Evolutionary conservation across 2,797 vertebrate genomes (phyloP).

Genomic region (Phalloptychus januarius): DNA sequence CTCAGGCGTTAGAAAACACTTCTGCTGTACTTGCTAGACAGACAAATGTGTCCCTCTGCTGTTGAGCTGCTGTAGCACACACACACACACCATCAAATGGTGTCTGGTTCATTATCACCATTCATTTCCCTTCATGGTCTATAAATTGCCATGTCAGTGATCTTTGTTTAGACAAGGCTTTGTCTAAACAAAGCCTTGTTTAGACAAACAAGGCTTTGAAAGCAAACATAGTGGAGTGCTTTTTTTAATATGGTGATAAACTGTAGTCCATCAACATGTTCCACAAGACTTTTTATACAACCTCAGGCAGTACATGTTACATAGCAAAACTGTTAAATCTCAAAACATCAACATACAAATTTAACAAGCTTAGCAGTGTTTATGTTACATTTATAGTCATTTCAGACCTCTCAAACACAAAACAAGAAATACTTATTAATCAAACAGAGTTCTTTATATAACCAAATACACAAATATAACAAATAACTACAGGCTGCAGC

Average conservation of each 20-base stretch:
- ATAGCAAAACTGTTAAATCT: not conserved
- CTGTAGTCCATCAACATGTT: not conserved
- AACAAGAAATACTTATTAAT: not conserved
- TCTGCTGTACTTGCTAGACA: constrained; percentile 2
- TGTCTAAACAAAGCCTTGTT: no score
- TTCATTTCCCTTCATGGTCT: not conserved
- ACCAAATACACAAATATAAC: not conserved
- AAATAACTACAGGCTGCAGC: not conserved
- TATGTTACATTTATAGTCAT: not conserved
- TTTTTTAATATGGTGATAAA: constrained; percentile 49
- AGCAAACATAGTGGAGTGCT: constrained; percentile 63
- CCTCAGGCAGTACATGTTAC: not conserved
- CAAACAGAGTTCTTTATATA: not conserved
- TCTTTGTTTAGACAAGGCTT: no score
- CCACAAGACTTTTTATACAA: not conserved
- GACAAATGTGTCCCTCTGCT: constrained; percentile 61
- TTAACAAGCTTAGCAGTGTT: no score
- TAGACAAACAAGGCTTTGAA: constrained; percentile 62
- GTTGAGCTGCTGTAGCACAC: constrained; percentile 64
- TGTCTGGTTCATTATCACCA: constrained; percentile 9
- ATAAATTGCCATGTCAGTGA: constrained; percentile 30
- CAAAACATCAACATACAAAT: not conserved
- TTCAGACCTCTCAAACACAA: not conserved
- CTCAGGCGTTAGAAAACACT: constrained; percentile 61
- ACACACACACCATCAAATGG: constrained; percentile 24